Evolutionary conservation across 64 coral and sea anemone species (phyloP), one percentile per base, ranked within the genome.

Genomic region (Actinia equina): DNA sequence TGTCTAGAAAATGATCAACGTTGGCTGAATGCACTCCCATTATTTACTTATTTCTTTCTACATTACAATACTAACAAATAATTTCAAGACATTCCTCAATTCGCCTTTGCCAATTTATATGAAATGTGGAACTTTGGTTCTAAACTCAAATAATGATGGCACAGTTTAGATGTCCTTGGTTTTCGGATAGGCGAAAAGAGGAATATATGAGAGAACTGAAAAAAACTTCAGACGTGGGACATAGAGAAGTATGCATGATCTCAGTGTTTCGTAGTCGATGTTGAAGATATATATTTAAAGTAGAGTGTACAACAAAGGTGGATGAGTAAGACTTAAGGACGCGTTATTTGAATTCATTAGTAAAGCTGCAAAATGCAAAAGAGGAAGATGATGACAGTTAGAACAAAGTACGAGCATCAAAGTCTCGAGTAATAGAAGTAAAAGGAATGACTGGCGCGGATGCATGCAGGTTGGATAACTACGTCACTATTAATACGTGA

Each of bases 401-500:
- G 13, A 65, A 23, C 15, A n/a, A 23, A 5, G n/a, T 7, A 65
- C 19, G 15, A 20, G n/a, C 5, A 65, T 20, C 5, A 65, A 3
- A 65, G n/a, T n/a, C 5, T 65, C 2, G 22, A 65, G 62, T 65
- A 3, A 5, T 65, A 9, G n/a, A 65, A 65, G 22, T 22, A 65
- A 23, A 65, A 65, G 62, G n/a, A 7, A 20, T 65, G 62, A 23
- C 62, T 65, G 62, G n/a, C 62, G 19, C 62, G 62, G 7, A 65
- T 65, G 62, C 62, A 10, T 65, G 20, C 44, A 79, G 16, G 30
- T 79, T 43, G 16, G n/a, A 79, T 41, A 74, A 13, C 22, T 79
- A 79, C 77, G 77, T 79, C 77, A 79, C 77, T 41, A 41, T 79
- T 79, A 65, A 46, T 41, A 44, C 27, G 77, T 79, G 76, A 79